These are phyloP conservation scores for Tenrec ecaudatus DNA, from an alignment of 2,113 vertebrate genomes.

Conservation along the genomic window DNA sequence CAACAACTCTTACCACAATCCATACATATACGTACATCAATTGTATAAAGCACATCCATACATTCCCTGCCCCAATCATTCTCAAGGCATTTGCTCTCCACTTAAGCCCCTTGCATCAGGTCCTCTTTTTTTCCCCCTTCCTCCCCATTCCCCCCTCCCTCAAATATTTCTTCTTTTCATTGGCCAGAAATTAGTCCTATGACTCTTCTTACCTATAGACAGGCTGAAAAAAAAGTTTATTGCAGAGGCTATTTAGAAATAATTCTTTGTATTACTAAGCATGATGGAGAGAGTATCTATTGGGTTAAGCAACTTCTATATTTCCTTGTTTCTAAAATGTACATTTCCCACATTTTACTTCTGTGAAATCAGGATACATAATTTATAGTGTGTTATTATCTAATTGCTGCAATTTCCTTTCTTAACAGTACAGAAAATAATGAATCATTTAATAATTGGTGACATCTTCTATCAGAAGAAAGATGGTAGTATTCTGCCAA, in stretches of 20 bases:
- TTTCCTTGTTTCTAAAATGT: conserved; percentile 30
- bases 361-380: conserved; percentile 36
- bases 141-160: too few species aligned
- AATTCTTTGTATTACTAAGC: background rate
- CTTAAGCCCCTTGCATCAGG: too few species aligned
- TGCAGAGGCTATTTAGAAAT: background rate
- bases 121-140: too few species aligned
- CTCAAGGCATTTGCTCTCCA: too few species aligned
- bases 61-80: too few species aligned
- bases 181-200: conserved; percentile 4
- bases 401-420: conserved; percentile 19
- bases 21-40: too few species aligned
- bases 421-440: conserved; percentile 55
- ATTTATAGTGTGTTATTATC: conserved; percentile 15
- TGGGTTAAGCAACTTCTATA: background rate
- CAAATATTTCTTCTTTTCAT: background rate
- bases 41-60: too few species aligned
- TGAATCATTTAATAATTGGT: conserved; percentile 38
- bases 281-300: background rate
- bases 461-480: conserved; percentile 45
- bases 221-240: conserved; percentile 36
- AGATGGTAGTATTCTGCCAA: conserved; percentile 50
- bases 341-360: conserved; percentile 28
- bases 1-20: too few species aligned
- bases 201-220: background rate